These are phyloP conservation scores for Phoxinus phoxinus DNA, from an alignment of 2,113 vertebrate species.

Conservation along the genomic window DNA sequence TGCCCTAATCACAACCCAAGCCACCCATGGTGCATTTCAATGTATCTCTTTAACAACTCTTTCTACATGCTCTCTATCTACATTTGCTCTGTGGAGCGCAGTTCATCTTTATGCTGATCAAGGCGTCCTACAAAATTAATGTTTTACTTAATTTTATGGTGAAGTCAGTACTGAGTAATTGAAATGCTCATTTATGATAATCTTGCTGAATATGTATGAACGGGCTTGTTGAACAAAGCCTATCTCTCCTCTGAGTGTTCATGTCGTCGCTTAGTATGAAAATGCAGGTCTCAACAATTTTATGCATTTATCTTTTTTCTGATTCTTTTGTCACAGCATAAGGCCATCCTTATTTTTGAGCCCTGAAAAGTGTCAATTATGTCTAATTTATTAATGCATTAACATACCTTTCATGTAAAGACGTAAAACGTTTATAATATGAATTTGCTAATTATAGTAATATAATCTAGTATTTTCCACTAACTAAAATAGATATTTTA, in stretches of 20 bases:
- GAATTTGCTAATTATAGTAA: neutral
- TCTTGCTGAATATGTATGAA: constrained; percentile 18
- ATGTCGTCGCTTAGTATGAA: neutral
- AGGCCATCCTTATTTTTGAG: neutral
- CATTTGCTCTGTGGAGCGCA: neutral
- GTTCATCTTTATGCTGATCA: constrained; percentile 30
- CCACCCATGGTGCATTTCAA: neutral
- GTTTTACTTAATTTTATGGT: constrained; percentile 16
- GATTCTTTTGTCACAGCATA: neutral
- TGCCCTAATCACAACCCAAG: constrained; percentile 13
- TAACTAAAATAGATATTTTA: neutral
- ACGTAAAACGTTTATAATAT: neutral
- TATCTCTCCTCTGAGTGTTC: neutral
- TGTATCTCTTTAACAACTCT: neutral
- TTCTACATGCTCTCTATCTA: neutral
- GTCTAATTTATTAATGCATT: neutral
- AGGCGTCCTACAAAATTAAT: neutral
- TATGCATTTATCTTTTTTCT: neutral
- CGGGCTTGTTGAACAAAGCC: constrained; percentile 13
- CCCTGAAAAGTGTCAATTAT: neutral
- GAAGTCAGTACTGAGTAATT: neutral
- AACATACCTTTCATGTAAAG: neutral
- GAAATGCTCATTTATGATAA: constrained; percentile 35
- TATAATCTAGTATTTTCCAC: neutral
- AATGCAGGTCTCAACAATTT: neutral